Conservation (phyloP, 2,888 invertebrate species). For the Chelonus formosanus region DNA sequence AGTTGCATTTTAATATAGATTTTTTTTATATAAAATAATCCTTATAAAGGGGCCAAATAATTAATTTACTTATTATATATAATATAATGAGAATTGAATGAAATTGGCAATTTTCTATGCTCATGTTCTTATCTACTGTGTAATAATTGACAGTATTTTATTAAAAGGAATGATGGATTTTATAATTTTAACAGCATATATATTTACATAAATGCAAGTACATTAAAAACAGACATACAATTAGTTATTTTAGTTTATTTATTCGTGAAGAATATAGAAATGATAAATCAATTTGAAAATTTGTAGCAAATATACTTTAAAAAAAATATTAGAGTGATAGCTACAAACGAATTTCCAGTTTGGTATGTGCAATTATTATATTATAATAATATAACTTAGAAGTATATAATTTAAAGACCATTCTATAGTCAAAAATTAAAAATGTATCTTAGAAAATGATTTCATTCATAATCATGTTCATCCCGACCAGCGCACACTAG, state of each 20-base stretch:
- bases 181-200: constrained; percentile 3
- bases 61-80: constrained; percentile 8
- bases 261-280: constrained; percentile 10
- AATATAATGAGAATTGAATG: neutral
- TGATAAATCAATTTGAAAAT: constrained; percentile 2
- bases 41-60: constrained; percentile 29
- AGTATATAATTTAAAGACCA: too few relatives aligned
- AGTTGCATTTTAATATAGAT: constrained; percentile 15
- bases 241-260: constrained; percentile 12
- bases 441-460: neutral
- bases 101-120: constrained; percentile 6
- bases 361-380: too few relatives aligned
- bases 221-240: constrained; percentile 8
- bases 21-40: constrained; percentile 20
- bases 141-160: constrained; percentile 14
- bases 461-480: constrained; percentile 18
- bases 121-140: constrained; percentile 3
- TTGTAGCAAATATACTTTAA: neutral
- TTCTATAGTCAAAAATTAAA: too few relatives aligned
- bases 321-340: constrained; percentile 5
- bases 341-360: too few relatives aligned
- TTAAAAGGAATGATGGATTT: constrained; percentile 9
- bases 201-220: constrained; percentile 16
- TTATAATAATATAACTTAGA: neutral
- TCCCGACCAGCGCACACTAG: neutral